These are phyloP conservation scores for Hyla sarda DNA, from an alignment of 2,113 vertebrate genomes.

Conservation along the genomic window DNA sequence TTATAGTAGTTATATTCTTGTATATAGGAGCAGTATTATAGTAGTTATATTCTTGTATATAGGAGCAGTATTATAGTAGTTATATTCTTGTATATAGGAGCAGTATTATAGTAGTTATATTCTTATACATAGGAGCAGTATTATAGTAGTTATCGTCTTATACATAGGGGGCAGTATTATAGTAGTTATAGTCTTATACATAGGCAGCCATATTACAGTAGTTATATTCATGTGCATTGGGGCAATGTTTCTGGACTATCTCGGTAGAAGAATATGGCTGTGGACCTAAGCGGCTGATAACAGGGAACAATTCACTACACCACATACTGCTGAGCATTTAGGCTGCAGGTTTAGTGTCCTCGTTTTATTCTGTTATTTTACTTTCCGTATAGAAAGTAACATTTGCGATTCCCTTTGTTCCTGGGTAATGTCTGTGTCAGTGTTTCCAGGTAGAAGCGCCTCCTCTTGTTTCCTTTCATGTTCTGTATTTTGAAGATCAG, in stretches of 20 bases:
- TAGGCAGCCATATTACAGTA: no score
- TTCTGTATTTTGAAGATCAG: not conserved
- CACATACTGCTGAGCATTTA: not conserved
- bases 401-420: slow-evolving; percentile 11
- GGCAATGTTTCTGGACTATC: no score
- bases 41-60: no score
- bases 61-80: no score
- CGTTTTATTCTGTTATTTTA: not conserved
- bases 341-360: not conserved
- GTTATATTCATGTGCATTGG: no score
- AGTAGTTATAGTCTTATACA: no score
- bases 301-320: not conserved
- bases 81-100: no score
- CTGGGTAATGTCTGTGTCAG: slow-evolving; percentile 11
- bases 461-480: not conserved
- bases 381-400: not conserved
- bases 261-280: no score
- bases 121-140: no score
- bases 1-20: slow-evolving; percentile 1
- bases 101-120: no score
- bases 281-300: not conserved
- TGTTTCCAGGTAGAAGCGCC: not conserved
- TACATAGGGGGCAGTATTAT: no score
- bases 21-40: not conserved
- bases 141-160: no score